phyloP scores from a whole-genome alignment of 2,888 invertebrate species.

The Tetrapedia diversipes region DNA sequence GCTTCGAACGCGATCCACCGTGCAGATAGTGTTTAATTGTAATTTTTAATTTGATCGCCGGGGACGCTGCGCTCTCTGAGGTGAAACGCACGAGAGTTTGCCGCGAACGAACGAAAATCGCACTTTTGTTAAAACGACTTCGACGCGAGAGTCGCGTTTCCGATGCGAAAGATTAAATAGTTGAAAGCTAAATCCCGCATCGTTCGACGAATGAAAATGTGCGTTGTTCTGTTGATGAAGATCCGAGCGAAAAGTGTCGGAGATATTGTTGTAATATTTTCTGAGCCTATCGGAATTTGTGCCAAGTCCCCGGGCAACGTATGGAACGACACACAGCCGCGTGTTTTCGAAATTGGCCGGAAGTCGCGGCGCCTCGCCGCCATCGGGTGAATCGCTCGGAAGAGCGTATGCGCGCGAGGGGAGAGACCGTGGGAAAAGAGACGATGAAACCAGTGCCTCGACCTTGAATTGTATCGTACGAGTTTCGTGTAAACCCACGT shows the following conservation, averaged over 20 bases:
- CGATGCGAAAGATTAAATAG: too few species aligned
- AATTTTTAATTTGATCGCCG: conserved; percentile 33
- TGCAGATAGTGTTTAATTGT: conserved; percentile 42
- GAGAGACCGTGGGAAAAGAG: conserved; percentile 68
- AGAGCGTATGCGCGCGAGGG: conserved; percentile 37
- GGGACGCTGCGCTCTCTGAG: conserved; percentile 19
- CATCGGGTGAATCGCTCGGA: conserved; percentile 50
- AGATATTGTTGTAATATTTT: too few species aligned
- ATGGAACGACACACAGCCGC: neutral
- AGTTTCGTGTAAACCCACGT: conserved; percentile 41
- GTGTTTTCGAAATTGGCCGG: conserved; percentile 63
- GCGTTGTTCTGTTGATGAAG: too few species aligned
- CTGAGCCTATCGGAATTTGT: too few species aligned
- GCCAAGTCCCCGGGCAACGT: neutral
- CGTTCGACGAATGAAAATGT: too few species aligned
- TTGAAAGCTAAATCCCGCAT: too few species aligned
- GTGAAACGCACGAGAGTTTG: conserved; percentile 9
- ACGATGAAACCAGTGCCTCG: conserved; percentile 45
- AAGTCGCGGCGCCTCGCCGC: conserved; percentile 54
- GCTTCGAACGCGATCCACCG: conserved; percentile 33
- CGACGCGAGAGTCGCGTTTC: too few species aligned
- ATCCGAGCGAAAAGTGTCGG: too few species aligned
- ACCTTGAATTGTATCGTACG: conserved; percentile 61
- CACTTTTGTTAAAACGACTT: too few species aligned
- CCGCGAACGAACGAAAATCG: neutral